Percentiles rank a stretch among this genome's conserved stretches.
Evolutionary conservation across 2,113 vertebrate species (phyloP).

Genomic region (Phocoena sinus): DNA sequence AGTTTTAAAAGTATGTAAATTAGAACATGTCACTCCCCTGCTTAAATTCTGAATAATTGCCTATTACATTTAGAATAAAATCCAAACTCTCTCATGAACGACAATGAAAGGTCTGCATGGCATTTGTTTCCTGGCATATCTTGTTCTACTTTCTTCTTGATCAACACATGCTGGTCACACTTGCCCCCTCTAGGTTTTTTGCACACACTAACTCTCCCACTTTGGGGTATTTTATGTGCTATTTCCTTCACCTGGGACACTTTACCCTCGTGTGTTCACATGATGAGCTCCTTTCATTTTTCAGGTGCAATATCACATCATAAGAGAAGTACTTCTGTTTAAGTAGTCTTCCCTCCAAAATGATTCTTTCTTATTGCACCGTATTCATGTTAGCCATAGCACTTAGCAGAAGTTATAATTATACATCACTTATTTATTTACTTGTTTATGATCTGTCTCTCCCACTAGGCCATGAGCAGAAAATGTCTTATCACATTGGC

Average conservation of each 20-base stretch:
- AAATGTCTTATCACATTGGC: neutral
- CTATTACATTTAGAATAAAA: neutral
- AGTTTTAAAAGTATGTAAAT: neutral
- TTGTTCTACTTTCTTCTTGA: neutral
- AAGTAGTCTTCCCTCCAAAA: neutral
- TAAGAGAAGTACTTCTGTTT: neutral
- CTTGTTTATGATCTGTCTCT: neutral
- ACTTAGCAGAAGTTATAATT: neutral
- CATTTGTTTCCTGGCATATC: neutral
- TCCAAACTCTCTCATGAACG: neutral
- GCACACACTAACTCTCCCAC: neutral
- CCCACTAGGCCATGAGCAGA: neutral
- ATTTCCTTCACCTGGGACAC: neutral
- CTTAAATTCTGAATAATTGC: neutral
- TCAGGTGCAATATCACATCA: neutral
- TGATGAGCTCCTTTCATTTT: neutral
- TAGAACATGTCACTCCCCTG: neutral
- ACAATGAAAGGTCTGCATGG: neutral
- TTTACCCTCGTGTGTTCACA: no score
- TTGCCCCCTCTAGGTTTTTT: neutral
- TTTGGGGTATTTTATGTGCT: neutral
- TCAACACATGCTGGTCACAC: neutral
- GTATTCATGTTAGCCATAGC: neutral
- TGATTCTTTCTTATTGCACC: neutral
- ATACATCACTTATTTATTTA: neutral